Evolutionary conservation across 2,888 invertebrate species (phyloP), one percentile per base, ranked within the genome.

Genomic region (Parthenolecanium corni): DNA sequence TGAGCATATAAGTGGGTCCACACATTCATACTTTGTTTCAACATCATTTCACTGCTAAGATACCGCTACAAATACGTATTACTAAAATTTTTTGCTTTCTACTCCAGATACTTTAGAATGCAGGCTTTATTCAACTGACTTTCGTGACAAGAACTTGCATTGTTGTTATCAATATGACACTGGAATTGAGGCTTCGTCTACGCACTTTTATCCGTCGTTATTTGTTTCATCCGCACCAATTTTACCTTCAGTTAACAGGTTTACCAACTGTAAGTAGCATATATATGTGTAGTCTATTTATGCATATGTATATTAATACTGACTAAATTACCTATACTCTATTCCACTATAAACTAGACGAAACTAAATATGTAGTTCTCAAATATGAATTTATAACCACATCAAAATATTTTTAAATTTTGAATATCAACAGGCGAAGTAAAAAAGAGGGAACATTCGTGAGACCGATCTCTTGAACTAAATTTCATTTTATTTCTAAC

Each of bases 211-310:
- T n/a, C 46, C 56, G 1, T 42, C 44, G 2, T 56, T 56, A 23
- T 56, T 42, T 16, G 44, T 56, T 24, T 56, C 56, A 16, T 16
- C 56, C 2, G 44, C 16, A 18, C 21, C 20, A 6, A 12, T 56
- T 46, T 25, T 56, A 56, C 56, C 56, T 6, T 25, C 44, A 16
- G 44, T 46, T 16, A 44, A 44, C 2, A 56, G 42, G 20, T 56
- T 42, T 25, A 42, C 56, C 20, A 56, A 56, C 31, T 56, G 56
- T 56, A 46, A 56, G 56, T 46, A 42, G 4, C n/a, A 9, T 6
- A 14, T 14, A 49, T 21, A n/a, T n/a, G n/a, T n/a, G n/a, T n/a
- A n/a, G n/a, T n/a, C n/a, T n/a, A n/a, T n/a, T n/a, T n/a, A n/a
- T n/a, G n/a, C n/a, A n/a, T n/a, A n/a, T n/a, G n/a, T 16, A 16